Evolutionary conservation across 2,888 invertebrate species (phyloP).

Genomic region (Stegana nigrithorax): DNA sequence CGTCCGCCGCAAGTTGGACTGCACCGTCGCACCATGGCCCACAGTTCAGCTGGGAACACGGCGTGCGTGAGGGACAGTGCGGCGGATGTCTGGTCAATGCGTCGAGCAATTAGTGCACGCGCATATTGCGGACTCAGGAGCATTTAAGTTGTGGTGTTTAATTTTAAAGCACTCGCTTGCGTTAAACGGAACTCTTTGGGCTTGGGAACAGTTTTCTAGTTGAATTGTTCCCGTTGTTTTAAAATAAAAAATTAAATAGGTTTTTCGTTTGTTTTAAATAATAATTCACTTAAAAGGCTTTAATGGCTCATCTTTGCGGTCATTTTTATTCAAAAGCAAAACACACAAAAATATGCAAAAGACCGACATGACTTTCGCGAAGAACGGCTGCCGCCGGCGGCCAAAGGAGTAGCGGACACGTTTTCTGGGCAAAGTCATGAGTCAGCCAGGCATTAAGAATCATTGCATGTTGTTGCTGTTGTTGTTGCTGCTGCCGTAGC

Average conservation of each 20-base stretch:
- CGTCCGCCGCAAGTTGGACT: neutral
- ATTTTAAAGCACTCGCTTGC: slow-evolving; percentile 6
- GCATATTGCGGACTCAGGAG: neutral
- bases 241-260: no score
- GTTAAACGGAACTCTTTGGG: no score
- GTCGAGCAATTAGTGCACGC: no score
- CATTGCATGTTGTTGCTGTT: neutral
- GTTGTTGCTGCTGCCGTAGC: neutral
- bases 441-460: neutral
- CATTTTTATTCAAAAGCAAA: slow-evolving; percentile 8
- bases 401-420: neutral
- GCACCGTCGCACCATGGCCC: neutral
- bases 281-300: slow-evolving; percentile 16
- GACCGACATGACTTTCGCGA: neutral
- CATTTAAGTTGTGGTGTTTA: slow-evolving; percentile 14
- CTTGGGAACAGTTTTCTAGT: slow-evolving; percentile 18
- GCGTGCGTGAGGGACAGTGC: neutral
- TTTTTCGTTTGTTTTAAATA: slow-evolving; percentile 5
- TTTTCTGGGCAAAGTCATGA: slow-evolving; percentile 8
- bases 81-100: slow-evolving; percentile 13
- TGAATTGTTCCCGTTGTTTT: neutral
- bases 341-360: slow-evolving; percentile 4
- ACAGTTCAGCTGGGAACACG: neutral
- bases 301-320: neutral
- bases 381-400: neutral